Conservation (phyloP, 2,113 vertebrate species). For the Balaeniceps rex region DNA sequence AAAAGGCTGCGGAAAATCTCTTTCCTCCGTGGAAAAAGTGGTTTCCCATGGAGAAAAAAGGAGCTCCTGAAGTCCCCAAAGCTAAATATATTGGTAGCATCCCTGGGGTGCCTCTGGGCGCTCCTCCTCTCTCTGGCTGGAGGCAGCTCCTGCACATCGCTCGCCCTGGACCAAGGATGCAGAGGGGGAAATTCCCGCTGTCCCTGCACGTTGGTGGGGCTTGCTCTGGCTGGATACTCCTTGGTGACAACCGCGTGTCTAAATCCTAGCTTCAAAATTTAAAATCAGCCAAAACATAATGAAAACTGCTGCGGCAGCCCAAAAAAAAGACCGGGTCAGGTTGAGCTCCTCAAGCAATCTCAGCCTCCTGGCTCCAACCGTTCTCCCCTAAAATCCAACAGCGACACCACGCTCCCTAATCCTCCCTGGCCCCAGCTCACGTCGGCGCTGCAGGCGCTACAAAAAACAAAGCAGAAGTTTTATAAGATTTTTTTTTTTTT, state of each 20-base stretch:
- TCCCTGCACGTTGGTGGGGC: not conserved
- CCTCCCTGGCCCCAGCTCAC: not conserved
- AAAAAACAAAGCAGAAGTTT: not conserved
- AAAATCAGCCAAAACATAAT: not conserved
- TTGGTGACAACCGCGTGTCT: accelerated
- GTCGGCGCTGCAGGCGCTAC: accelerated
- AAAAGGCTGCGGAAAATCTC: not conserved
- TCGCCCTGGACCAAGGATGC: not conserved
- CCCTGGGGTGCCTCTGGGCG: not conserved
- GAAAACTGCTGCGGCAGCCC: not conserved
- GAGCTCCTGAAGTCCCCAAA: not conserved
- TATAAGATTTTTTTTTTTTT: not conserved
- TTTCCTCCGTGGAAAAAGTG: not conserved
- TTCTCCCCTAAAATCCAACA: not conserved
- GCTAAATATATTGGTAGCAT: not conserved
- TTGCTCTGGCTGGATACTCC: not conserved
- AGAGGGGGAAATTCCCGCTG: not conserved
- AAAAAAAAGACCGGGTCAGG: accelerated
- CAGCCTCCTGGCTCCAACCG: not conserved
- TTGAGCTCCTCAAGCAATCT: not conserved
- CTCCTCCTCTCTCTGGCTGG: not conserved
- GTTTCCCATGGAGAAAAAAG: not conserved
- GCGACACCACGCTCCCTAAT: not conserved
- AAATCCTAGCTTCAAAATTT: not conserved
- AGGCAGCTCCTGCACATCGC: not conserved